A percentile compares a stretch with the other conserved stretches of the same genome.
Evolutionary conservation across 2,113 vertebrate genomes (phyloP).

Genomic region (Rhinoderma darwinii): DNA sequence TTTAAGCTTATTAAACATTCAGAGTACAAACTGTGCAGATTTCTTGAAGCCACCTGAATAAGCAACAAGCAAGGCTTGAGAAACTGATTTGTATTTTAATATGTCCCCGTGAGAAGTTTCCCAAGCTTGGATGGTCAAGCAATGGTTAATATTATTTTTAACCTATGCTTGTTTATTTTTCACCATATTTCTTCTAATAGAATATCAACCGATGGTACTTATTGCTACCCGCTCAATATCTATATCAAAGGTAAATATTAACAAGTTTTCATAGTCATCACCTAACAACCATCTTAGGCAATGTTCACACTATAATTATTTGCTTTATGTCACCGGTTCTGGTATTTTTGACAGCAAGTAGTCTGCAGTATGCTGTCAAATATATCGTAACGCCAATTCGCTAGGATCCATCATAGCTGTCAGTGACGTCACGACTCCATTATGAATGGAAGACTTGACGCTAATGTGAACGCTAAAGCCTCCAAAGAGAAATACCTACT

Average conservation of each 20-base stretch:
- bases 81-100: constrained; percentile 61
- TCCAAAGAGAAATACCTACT: no score
- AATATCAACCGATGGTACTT: neutral
- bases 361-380: neutral
- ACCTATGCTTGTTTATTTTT: neutral
- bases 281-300: no score
- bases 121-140: constrained; percentile 37
- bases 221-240: neutral
- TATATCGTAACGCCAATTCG: neutral
- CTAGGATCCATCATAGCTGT: neutral
- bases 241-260: neutral
- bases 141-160: constrained; percentile 13
- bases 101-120: constrained; percentile 57
- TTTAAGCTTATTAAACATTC: constrained; percentile 71
- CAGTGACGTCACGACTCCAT: no score
- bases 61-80: constrained; percentile 63
- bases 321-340: neutral
- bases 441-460: no score
- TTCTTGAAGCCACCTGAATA: constrained; percentile 72
- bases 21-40: constrained; percentile 68
- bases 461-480: no score
- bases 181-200: neutral
- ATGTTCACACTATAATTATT: no score
- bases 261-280: neutral
- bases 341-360: neutral